Conservation (phyloP, 2,113 vertebrate species). For the Lophochroa leadbeateri region DNA sequence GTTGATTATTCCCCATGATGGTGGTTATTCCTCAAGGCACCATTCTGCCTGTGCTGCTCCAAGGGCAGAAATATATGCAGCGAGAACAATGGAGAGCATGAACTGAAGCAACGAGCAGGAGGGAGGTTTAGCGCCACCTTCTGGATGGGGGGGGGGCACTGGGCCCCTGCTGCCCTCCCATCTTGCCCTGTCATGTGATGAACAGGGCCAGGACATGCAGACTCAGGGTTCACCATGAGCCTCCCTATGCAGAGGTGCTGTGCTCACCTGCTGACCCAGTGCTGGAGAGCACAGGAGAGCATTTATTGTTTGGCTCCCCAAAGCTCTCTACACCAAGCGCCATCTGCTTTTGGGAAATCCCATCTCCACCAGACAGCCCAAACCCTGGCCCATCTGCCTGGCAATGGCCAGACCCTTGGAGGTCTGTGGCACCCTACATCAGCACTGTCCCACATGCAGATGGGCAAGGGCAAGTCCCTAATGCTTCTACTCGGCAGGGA, state of each 20-base stretch:
- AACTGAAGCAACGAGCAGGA: rapidly evolving
- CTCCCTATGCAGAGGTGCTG: neutral
- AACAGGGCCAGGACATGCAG: neutral
- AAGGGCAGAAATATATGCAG: neutral
- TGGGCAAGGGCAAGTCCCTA: neutral
- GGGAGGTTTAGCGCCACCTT: neutral
- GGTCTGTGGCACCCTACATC: neutral
- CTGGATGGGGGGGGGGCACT: rapidly evolving
- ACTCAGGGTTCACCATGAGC: neutral
- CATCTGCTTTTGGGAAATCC: neutral
- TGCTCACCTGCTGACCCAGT: neutral
- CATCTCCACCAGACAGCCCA: neutral
- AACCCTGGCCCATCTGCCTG: neutral
- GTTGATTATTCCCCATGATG: neutral
- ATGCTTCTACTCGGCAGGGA: neutral
- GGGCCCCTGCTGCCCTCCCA: too few species aligned
- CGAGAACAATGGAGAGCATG: neutral
- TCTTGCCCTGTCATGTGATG: neutral
- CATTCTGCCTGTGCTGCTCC: neutral
- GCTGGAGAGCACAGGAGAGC: neutral
- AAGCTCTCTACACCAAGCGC: neutral
- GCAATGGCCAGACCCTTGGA: neutral
- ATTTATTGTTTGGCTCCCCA: neutral
- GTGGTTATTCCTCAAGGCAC: neutral
- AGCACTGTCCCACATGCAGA: neutral